Evolutionary conservation across 2,888 invertebrate species (phyloP).

Genomic region (Eristalis pertinax): DNA sequence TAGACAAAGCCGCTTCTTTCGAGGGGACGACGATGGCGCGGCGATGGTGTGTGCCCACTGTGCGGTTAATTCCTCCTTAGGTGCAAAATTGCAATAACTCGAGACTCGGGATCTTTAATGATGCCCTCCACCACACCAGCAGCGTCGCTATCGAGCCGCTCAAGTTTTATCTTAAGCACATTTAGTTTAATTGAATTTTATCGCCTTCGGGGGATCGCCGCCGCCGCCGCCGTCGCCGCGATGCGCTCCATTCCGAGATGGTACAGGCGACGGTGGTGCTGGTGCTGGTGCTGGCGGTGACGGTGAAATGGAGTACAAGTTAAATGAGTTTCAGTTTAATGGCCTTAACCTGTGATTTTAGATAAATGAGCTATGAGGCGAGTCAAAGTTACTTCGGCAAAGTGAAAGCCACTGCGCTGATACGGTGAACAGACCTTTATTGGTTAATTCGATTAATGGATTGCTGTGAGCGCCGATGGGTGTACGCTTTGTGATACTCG

Average conservation of each 20-base stretch:
- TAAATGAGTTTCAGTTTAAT: conserved; percentile 49
- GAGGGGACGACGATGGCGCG: background rate
- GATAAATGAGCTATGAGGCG: conserved; percentile 41
- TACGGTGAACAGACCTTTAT: conserved; percentile 24
- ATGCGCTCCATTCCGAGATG: background rate
- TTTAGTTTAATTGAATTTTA: conserved; percentile 64
- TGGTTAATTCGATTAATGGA: conserved; percentile 48
- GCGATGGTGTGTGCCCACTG: background rate
- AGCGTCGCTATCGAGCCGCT: background rate
- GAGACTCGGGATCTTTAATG: conserved; percentile 27
- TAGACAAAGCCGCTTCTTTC: conserved; percentile 15
- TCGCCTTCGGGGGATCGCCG: conserved; percentile 3
- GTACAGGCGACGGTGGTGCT: background rate
- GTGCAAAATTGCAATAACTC: conserved; percentile 59
- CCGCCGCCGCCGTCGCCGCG: too few relatives aligned
- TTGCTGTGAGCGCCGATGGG: conserved; percentile 27
- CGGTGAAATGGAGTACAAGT: conserved; percentile 18
- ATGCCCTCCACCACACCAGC: background rate
- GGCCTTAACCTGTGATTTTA: conserved; percentile 44
- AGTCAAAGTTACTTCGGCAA: conserved; percentile 10
- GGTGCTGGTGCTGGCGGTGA: too few relatives aligned
- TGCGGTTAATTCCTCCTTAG: conserved; percentile 46
- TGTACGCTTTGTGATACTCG: background rate
- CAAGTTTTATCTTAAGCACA: conserved; percentile 50
- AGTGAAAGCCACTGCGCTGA: background rate